Base-by-base conservation (phyloP, 2,797 vertebrate species). In the Takifugu ocellatus region DNA sequence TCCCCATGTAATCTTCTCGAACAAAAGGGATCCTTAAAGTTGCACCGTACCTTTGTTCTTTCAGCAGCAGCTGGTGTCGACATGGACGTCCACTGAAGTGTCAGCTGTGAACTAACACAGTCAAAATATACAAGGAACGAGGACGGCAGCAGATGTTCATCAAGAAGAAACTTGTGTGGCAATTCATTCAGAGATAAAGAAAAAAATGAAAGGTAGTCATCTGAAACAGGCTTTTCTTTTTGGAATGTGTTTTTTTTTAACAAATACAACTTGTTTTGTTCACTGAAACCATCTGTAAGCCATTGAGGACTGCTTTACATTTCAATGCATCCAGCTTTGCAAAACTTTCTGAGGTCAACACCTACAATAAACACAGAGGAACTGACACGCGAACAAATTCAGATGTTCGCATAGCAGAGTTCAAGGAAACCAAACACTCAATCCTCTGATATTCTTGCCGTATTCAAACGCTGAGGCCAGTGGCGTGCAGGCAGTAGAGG, bases 21-120 rank as follows among this genome's bases (percentile, higher is more conserved):
- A 73, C 52, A 59, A 73, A 71, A 78, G 43, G 51, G 52, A 70
- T 82, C 54, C 65, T 78, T 55, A 56, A 76, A 80, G 76, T 74
- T 73, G 68, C 76, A 72, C 68, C 54, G 63, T 59, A 70, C 17
- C 61, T 77, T 59, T 78, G 74, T 82, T 81, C 73, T 74, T 61
- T 36, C 50, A 26, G 50, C 42, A 72, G 62, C 86, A 84, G 77
- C 75, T 70, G 81, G 57, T 51, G 63, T 47, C 55, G 45, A 48
- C n/a, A 36, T 52, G 65, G 61, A 73, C 24, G 25, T 72, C 55
- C 55, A 59, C 64, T 61, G 46, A 56, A 66, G 57, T 75, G 59
- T 76, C 65, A 54, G 63, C 69, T 53, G 56, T 55, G 56, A 36
- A 48, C 1, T 16, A 68, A 54, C 61, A 25, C 70, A 63, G 49